Base-by-base conservation (phyloP, 2,888 invertebrate genomes). In the Seladonia tumulorum region DNA sequence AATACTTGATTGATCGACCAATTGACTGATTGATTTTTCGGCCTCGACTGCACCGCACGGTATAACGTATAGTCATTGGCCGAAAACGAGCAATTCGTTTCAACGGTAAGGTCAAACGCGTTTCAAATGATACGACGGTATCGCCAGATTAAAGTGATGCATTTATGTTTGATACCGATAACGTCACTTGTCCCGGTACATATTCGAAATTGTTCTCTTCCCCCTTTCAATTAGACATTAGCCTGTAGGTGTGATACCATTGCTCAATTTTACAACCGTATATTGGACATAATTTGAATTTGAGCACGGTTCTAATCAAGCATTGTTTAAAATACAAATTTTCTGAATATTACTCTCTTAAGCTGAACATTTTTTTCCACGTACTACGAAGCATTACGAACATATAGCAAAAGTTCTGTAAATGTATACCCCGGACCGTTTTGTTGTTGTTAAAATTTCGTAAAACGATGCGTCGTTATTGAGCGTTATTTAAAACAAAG, bases 131-230 rank as follows among this genome's bases (percentile, higher is more conserved):
- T 68, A 68, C 68, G 49, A 47, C 68, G 22, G 22, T 73, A 22
- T 57, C 35, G 10, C 22, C 35, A 68, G 68, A 68, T 68, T 68
- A 39, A 39, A 35, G 68, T 68, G 68, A 68, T 68, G 39, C 68
- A 68, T 68, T 39, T 22, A 39, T 22, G 49, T 45, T 72, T 72
- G 45, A 25, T 39, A 39, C 39, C 7, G 35, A 68, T 68, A 39
- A 68, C 35, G 35, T 25, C 25, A 60, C 14, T 25, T 53, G 22
- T 2, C 22, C 49, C 60, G 25, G 25, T 60, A 60, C 25, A 5
- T 60, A 60, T 60, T 60, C 25, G 16, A 60, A 29, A 60, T 60
- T 60, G 60, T 60, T 60, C 60, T 60, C 60, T 25, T 60, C 60
- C 60, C 60, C 5, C 25, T 29, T 60, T 29, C 25, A 60, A 60